These are phyloP conservation scores for Sylvietta virens DNA, from an alignment of 2,113 vertebrate genomes.

Conservation along the genomic window DNA sequence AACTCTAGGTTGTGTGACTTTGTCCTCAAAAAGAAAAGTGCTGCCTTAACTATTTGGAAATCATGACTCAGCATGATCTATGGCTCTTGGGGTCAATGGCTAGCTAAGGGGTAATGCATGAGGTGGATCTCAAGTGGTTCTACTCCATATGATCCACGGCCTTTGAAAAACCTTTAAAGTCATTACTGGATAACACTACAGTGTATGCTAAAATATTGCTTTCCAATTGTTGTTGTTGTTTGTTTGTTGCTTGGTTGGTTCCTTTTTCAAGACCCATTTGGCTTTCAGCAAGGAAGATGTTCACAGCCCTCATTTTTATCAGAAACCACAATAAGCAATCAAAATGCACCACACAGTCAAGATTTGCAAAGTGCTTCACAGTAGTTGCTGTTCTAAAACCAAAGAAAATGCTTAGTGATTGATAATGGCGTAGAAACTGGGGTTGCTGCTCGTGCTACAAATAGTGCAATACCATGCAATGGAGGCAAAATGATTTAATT, in stretches of 20 bases:
- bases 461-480: background rate
- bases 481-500: background rate
- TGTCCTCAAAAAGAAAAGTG: background rate
- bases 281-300: background rate
- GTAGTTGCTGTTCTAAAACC: background rate
- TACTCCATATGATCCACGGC: background rate
- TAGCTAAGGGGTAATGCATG: background rate
- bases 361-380: background rate
- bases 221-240: background rate
- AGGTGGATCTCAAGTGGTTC: background rate
- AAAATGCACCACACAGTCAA: background rate
- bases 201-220: background rate
- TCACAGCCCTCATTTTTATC: background rate
- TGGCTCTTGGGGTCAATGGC: background rate
- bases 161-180: background rate
- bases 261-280: background rate
- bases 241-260: background rate
- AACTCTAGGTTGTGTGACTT: background rate
- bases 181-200: background rate
- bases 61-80: background rate
- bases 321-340: background rate
- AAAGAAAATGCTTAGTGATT: background rate
- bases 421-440: background rate
- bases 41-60: background rate
- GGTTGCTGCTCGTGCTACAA: background rate